Evolutionary conservation across 2,888 invertebrate genomes (phyloP).

Genomic region (Diplolepis rosae): DNA sequence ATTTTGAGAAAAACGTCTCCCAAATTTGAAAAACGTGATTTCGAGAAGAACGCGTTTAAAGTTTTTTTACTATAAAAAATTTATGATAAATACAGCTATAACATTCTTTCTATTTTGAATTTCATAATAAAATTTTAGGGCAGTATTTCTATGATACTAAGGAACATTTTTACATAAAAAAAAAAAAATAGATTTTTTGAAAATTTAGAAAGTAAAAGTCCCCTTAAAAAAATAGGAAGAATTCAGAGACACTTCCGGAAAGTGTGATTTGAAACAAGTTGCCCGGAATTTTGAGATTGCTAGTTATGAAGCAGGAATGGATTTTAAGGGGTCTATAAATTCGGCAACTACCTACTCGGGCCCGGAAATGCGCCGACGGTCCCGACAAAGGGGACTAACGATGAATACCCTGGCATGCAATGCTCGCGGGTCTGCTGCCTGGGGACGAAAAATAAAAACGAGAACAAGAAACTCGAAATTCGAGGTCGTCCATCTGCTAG

Average conservation of each 20-base stretch:
- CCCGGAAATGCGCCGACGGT: constrained; percentile 26
- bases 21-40: too few relatives aligned
- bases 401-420: constrained; percentile 12
- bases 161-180: too few relatives aligned
- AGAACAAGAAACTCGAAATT: constrained; percentile 26
- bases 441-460: constrained; percentile 1
- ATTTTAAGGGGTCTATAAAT: constrained; percentile 21
- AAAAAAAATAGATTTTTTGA: too few relatives aligned
- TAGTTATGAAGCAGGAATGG: constrained; percentile 5
- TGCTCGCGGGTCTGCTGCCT: neutral
- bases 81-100: too few relatives aligned
- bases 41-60: too few relatives aligned
- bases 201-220: too few relatives aligned
- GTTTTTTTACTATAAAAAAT: too few relatives aligned
- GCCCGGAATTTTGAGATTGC: constrained; percentile 6
- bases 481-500: constrained; percentile 25
- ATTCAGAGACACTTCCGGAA: constrained; percentile 19
- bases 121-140: neutral
- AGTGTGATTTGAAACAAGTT: constrained; percentile 9
- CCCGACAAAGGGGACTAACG: constrained; percentile 18
- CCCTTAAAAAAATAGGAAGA: too few relatives aligned
- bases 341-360: constrained; percentile 4
- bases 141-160: too few relatives aligned
- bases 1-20: too few relatives aligned
- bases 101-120: neutral